phyloP scores from a whole-genome alignment of 2,113 vertebrate species.

The Xiphophorus couchianus region DNA sequence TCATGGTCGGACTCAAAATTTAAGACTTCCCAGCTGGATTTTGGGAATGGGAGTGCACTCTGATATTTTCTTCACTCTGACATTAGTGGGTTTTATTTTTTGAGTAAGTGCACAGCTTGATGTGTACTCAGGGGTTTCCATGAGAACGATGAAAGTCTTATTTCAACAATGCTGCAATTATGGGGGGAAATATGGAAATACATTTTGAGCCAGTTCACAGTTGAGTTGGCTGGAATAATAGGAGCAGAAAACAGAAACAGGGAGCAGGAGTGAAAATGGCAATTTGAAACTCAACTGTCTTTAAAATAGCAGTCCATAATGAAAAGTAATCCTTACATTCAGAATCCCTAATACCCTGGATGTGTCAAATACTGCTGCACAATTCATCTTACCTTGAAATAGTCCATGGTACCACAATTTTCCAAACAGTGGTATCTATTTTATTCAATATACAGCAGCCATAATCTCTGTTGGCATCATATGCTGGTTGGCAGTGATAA shows the following conservation, averaged over 20 bases:
- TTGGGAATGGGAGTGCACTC: constrained; percentile 65
- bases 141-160: constrained; percentile 77
- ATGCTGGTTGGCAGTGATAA: constrained; percentile 79
- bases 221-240: constrained; percentile 74
- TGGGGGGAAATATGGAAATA: constrained; percentile 73
- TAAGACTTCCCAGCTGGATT: constrained; percentile 76
- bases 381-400: constrained; percentile 62
- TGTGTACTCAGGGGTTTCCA: constrained; percentile 75
- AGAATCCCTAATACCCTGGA: constrained; percentile 56
- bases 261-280: constrained; percentile 60
- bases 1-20: constrained; percentile 64
- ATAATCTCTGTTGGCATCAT: constrained; percentile 79
- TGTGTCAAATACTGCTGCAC: constrained; percentile 53
- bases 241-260: constrained; percentile 68
- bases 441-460: constrained; percentile 67
- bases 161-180: constrained; percentile 78
- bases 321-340: constrained; percentile 52
- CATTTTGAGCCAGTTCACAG: constrained; percentile 73
- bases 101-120: constrained; percentile 77
- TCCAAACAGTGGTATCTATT: constrained; percentile 67
- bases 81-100: constrained; percentile 76
- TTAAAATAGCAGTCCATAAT: constrained; percentile 60
- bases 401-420: constrained; percentile 64
- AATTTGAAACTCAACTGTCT: constrained; percentile 67
- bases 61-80: constrained; percentile 76